A percentile compares a stretch with the other conserved stretches of the same genome.
phyloP scores from a whole-genome alignment of 2,888 invertebrate genomes.

The Periphyllus acericola region DNA sequence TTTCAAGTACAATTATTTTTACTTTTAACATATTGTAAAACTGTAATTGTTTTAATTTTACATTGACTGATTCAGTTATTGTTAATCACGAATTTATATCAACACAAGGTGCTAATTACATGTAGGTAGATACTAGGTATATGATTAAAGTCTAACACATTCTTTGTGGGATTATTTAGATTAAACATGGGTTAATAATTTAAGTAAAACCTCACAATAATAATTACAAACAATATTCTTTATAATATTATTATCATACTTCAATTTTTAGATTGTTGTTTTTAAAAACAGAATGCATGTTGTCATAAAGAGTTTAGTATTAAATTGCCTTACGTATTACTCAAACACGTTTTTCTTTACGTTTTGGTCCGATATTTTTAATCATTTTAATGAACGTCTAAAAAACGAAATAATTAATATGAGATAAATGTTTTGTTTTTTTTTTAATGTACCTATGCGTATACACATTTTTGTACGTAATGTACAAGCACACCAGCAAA shows the following conservation, averaged over 20 bases:
- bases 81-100: not conserved
- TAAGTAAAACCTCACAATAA: not conserved
- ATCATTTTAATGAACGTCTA: too few species aligned
- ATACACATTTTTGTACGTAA: too few species aligned
- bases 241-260: slow-evolving; percentile 11
- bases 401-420: too few species aligned
- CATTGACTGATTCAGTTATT: not conserved
- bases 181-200: not conserved
- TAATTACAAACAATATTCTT: not conserved
- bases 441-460: too few species aligned
- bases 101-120: not conserved
- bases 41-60: too few species aligned
- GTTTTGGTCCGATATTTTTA: too few species aligned
- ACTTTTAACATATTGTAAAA: too few species aligned
- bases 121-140: not conserved
- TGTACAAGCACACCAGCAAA: not conserved
- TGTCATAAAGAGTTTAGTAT: not conserved
- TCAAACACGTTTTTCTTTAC: too few species aligned
- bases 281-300: not conserved
- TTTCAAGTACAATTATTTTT: too few species aligned
- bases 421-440: too few species aligned
- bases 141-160: not conserved
- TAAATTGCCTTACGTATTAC: not conserved
- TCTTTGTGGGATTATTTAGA: slow-evolving; percentile 11
- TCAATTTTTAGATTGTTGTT: not conserved